Base-by-base conservation (phyloP, 1,140 invertebrate genomes). In the Orussus abietinus region DNA sequence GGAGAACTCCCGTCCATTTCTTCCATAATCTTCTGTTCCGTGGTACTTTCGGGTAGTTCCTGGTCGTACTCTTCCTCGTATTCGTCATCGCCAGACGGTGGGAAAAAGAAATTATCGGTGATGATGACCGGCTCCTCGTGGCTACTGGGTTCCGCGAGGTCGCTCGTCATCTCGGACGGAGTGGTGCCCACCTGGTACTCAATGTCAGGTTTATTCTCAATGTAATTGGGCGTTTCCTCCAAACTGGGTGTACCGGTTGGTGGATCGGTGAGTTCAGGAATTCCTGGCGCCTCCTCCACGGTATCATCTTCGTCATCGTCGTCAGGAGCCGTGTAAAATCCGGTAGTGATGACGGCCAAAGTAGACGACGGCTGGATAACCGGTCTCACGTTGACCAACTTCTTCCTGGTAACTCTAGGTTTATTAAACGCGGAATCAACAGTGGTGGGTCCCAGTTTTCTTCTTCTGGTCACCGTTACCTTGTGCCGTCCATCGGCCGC, bases 101-200 rank as follows among this genome's bases (percentile, higher is more conserved):
- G 70, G 3, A 68, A 59, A 38, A 71, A 74, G 42, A 74, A 74
- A 22, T 74, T 65, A 32, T 72, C 69, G 0, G 70, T 74, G 18
- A 74, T 72, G 10, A 74, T 74, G n/a, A 73, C 51, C 3, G 70
- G 66, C 5, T 42, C 39, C 7, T 21, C n/a, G n/a, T n/a, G 1
- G 25, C 10, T 17, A 5, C 10, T 3, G 31, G 7, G 4, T 3
- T 32, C 6, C 6, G 10, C 31, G 31, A 9, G 3, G 10, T 12
- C 10, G 10, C n/a, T n/a, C n/a, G n/a, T n/a, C n/a, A n/a, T n/a
- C n/a, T n/a, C n/a, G n/a, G n/a, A n/a, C n/a, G n/a, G n/a, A n/a
- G n/a, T n/a, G n/a, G n/a, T n/a, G n/a, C n/a, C n/a, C n/a, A n/a
- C n/a, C n/a, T n/a, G n/a, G n/a, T n/a, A n/a, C n/a, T n/a, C n/a